These are phyloP conservation scores for Callopanchax toddi DNA, from an alignment of 2,113 vertebrate genomes.

Conservation along the genomic window DNA sequence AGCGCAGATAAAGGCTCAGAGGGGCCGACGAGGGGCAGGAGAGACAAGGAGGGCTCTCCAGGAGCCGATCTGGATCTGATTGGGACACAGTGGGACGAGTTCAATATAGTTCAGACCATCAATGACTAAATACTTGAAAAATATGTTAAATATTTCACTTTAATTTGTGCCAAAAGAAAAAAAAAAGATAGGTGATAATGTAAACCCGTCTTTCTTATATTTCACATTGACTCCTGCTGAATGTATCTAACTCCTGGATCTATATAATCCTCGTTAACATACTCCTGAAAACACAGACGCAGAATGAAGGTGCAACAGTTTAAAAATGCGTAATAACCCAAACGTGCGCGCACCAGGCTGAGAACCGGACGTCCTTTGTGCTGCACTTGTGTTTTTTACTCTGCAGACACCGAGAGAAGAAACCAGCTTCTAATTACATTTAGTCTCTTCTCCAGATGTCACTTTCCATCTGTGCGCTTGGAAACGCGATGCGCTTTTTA, in stretches of 20 bases:
- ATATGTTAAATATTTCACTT: too few relatives aligned
- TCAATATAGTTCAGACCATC: too few relatives aligned
- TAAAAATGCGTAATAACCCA: neutral
- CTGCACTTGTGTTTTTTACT: neutral
- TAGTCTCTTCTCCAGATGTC: constrained; percentile 88
- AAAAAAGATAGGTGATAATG: too few relatives aligned
- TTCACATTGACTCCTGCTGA: too few relatives aligned
- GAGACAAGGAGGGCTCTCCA: constrained; percentile 20
- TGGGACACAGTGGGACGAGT: constrained; percentile 30
- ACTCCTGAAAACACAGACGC: neutral
- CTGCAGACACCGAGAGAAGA: constrained; percentile 75
- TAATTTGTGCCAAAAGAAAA: too few relatives aligned
- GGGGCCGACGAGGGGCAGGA: constrained; percentile 55
- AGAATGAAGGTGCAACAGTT: constrained; percentile 4
- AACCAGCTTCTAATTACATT: constrained; percentile 88
- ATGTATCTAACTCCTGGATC: too few relatives aligned
- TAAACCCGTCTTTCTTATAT: too few relatives aligned
- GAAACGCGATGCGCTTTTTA: constrained; percentile 73
- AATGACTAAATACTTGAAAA: too few relatives aligned
- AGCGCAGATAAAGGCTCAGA: constrained; percentile 76
- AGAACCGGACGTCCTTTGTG: constrained; percentile 43
- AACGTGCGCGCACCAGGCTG: neutral
- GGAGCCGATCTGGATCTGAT: constrained; percentile 29
- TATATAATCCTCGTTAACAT: too few relatives aligned
- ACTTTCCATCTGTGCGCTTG: constrained; percentile 92